Conservation (phyloP, 2,888 invertebrate species). For the Kryphioiulus occultus region DNA sequence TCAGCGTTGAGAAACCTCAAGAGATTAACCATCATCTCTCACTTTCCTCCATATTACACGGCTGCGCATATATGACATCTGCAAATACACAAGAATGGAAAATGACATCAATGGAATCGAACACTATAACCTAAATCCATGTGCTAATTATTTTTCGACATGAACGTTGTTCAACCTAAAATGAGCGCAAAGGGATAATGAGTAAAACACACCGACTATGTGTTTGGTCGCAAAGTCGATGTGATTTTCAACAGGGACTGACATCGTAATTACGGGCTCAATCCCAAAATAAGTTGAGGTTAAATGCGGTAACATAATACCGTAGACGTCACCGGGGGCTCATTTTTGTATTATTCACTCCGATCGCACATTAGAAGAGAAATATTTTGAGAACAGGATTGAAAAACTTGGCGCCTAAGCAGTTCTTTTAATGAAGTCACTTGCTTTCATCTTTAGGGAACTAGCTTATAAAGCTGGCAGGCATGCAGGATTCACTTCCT, state of each 20-base stretch:
- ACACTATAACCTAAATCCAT: background rate
- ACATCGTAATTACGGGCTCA: background rate
- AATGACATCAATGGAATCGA: no score
- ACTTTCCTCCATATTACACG: slow-evolving; percentile 23
- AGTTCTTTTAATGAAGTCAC: background rate
- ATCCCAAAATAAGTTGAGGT: background rate
- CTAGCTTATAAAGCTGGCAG: slow-evolving; percentile 12
- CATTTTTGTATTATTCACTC: background rate
- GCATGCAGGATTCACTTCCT: slow-evolving; percentile 16
- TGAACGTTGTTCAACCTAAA: background rate
- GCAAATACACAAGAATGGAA: background rate
- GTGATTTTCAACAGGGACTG: background rate
- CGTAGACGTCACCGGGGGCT: background rate
- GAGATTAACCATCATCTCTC: background rate
- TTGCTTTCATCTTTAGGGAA: background rate
- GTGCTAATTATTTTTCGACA: background rate
- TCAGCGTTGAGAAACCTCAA: background rate
- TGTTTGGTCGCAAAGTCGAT: background rate
- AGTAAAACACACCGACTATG: no score
- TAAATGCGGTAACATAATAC: background rate
- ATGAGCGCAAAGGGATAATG: background rate
- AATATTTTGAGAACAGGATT: slow-evolving; percentile 11
- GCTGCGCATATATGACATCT: background rate
- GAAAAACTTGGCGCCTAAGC: slow-evolving; percentile 17
- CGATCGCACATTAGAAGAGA: background rate